Percentiles rank a stretch among this genome's conserved stretches.
These are phyloP conservation scores for Eumaeus atala DNA, from an alignment of 1,140 invertebrate genomes.

Conservation along the genomic window DNA sequence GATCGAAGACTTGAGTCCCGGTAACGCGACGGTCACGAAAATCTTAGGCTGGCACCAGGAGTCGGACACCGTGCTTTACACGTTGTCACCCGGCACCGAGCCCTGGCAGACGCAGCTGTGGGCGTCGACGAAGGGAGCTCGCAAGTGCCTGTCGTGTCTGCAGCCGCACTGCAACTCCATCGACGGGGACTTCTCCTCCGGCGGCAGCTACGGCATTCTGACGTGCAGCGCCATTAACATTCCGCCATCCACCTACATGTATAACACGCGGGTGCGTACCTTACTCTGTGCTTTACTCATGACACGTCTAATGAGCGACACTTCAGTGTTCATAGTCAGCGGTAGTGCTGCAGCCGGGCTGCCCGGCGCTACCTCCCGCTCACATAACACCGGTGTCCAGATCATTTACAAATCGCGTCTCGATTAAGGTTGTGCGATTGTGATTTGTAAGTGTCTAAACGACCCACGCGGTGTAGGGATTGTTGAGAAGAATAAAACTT, in stretches of 20 bases:
- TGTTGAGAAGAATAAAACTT: no score
- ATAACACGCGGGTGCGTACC: constrained; percentile 38
- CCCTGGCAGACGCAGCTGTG: constrained; percentile 74
- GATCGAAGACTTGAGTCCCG: constrained; percentile 78
- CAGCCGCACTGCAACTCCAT: constrained; percentile 49
- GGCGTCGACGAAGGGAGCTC: constrained; percentile 51
- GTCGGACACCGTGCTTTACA: constrained; percentile 71
- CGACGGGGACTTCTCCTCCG: constrained; percentile 40
- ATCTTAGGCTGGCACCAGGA: constrained; percentile 68
- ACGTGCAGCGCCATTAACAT: constrained; percentile 46
- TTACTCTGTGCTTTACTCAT: not conserved
- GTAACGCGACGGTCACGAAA: constrained; percentile 64
- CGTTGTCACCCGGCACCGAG: constrained; percentile 57
- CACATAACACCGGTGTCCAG: no score
- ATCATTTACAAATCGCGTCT: no score
- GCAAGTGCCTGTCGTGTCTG: constrained; percentile 67
- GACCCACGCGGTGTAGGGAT: no score
- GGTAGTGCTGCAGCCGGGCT: no score
- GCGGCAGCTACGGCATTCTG: constrained; percentile 44
- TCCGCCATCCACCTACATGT: constrained; percentile 50
- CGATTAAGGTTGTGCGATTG: no score
- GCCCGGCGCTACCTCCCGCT: no score
- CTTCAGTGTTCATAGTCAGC: no score
- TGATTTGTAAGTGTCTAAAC: no score
- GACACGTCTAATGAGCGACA: no score